Percentiles rank a stretch among this genome's conserved stretches.
phyloP scores from a whole-genome alignment of 2,797 vertebrate genomes.

The Buceros bicornis region DNA sequence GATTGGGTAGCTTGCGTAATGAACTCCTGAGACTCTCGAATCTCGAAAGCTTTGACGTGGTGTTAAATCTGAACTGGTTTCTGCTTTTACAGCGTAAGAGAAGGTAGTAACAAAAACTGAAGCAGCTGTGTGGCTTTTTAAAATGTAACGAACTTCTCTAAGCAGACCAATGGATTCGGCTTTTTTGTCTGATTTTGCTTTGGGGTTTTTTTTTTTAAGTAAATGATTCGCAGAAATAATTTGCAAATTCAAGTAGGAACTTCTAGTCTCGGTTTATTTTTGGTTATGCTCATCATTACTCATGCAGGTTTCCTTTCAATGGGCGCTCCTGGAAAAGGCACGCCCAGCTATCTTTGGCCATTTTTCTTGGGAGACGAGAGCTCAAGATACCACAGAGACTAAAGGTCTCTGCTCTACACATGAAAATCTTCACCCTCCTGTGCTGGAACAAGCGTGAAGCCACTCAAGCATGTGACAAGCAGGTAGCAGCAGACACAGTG shows the following conservation, averaged over 20 bases:
- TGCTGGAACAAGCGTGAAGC: not conserved
- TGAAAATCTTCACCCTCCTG: not conserved
- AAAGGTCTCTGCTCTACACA: not conserved
- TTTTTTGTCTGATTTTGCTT: not conserved
- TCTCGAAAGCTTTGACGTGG: not conserved
- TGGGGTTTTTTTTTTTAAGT: not conserved
- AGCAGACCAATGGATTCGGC: not conserved
- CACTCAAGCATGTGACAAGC: not conserved
- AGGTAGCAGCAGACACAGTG: not conserved
- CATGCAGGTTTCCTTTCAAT: not conserved
- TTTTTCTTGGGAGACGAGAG: not conserved
- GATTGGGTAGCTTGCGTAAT: not conserved
- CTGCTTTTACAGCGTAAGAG: not conserved
- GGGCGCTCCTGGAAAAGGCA: not conserved
- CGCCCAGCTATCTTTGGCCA: not conserved
- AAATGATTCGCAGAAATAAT: not conserved
- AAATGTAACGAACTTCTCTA: not conserved
- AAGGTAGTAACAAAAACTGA: not conserved
- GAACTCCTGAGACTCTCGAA: not conserved
- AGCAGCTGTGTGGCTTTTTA: not conserved
- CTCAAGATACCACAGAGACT: not conserved
- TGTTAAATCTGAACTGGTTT: not conserved
- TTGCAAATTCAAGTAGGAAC: not conserved
- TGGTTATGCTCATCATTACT: not conserved
- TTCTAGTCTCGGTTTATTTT: not conserved